Conservation (phyloP, 2,888 invertebrate genomes). For the Hypolimnas misippus region DNA sequence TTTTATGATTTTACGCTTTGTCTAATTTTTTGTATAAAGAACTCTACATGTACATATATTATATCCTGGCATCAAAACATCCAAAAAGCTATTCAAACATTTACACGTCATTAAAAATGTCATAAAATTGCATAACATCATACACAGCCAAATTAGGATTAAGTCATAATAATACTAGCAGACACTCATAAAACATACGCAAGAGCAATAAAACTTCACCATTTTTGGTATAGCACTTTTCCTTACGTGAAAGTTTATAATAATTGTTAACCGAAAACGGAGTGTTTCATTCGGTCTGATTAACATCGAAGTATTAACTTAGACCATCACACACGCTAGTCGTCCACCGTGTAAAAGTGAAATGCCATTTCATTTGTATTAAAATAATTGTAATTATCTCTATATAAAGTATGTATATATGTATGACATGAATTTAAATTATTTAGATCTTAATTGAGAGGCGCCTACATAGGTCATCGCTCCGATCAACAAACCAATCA, state of each 20-base stretch:
- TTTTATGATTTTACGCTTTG: too few relatives aligned
- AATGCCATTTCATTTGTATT: conserved; percentile 23
- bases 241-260: conserved; percentile 68
- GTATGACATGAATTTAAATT: neutral
- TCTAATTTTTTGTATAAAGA: too few relatives aligned
- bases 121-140: conserved; percentile 20
- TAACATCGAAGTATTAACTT: conserved; percentile 37
- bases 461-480: too few relatives aligned
- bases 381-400: conserved; percentile 6
- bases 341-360: conserved; percentile 39
- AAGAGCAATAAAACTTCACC: conserved; percentile 42
- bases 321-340: conserved; percentile 31
- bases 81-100: neutral
- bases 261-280: conserved; percentile 51
- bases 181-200: conserved; percentile 32
- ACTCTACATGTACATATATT: too few relatives aligned
- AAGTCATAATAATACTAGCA: conserved; percentile 31
- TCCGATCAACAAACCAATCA: too few relatives aligned
- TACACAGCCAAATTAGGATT: conserved; percentile 21
- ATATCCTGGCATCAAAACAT: neutral
- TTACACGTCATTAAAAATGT: conserved; percentile 14
- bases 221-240: conserved; percentile 52
- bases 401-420: neutral
- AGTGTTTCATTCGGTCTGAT: conserved; percentile 41
- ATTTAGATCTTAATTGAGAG: too few relatives aligned